Evolutionary conservation across 2,113 vertebrate species (phyloP).

Genomic region (Cervus canadensis): DNA sequence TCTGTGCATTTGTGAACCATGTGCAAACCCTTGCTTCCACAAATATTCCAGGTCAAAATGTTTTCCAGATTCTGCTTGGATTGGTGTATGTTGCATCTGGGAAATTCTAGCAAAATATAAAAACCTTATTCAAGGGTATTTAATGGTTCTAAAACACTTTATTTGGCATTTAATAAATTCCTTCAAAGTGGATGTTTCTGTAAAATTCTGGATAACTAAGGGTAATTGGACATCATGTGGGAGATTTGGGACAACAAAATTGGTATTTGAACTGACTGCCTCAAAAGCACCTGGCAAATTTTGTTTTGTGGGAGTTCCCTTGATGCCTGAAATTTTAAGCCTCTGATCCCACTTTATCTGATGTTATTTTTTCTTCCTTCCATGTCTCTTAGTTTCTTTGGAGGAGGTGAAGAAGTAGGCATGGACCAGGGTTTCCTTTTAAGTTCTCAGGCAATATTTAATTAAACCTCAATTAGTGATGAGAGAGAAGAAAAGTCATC

Average conservation of each 20-base stretch:
- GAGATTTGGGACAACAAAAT: not conserved
- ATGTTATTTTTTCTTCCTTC: not conserved
- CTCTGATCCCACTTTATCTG: not conserved
- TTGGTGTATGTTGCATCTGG: not conserved
- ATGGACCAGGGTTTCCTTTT: not conserved
- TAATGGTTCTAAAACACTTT: not conserved
- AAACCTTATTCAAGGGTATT: not conserved
- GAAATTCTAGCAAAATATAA: slow-evolving; percentile 3
- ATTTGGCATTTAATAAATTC: not conserved
- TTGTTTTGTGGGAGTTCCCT: not conserved
- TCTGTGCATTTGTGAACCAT: not conserved
- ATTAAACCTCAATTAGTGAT: not conserved
- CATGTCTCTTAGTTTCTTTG: not conserved
- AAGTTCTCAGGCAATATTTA: slow-evolving; percentile 5
- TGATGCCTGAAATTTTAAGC: not conserved
- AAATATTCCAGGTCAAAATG: not conserved
- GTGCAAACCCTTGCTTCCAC: not conserved
- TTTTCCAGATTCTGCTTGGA: not conserved
- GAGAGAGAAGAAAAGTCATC: not conserved
- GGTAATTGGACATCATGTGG: not conserved
- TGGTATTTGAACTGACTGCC: not conserved
- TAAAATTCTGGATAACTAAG: not conserved
- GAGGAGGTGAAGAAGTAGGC: not conserved
- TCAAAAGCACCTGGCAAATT: not conserved
- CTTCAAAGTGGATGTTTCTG: not conserved